Conservation (phyloP, 1,140 invertebrate species). For the Drosophila kohkoa region DNA sequence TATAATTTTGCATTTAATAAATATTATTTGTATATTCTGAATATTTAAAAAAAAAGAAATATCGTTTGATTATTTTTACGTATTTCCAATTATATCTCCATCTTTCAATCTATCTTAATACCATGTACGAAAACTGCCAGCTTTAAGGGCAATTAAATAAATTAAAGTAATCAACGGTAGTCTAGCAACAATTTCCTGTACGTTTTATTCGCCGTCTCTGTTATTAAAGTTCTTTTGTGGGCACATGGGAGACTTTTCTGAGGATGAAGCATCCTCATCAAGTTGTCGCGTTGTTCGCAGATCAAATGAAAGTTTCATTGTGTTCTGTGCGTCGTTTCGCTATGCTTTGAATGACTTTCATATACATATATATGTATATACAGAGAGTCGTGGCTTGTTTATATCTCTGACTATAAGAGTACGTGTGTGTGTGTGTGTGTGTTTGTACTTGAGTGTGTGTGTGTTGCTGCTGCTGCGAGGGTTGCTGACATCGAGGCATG, state of each 20-base stretch:
- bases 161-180: conserved; percentile 7
- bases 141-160: conserved; percentile 8
- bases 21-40: too few species aligned
- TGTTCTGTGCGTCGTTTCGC: conserved; percentile 54
- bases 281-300: conserved; percentile 68
- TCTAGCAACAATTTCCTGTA: conserved; percentile 19
- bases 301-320: conserved; percentile 84
- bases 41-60: too few species aligned
- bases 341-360: conserved; percentile 40
- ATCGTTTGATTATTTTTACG: not conserved
- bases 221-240: conserved; percentile 23
- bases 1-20: too few species aligned
- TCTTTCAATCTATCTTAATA: too few species aligned
- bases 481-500: conserved; percentile 45
- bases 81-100: not conserved
- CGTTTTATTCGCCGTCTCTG: conserved; percentile 3
- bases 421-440: not conserved
- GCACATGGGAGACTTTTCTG: conserved; percentile 13
- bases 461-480: conserved; percentile 13
- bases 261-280: conserved; percentile 55
- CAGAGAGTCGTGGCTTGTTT: conserved; percentile 4
- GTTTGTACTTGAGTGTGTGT: conserved; percentile 15
- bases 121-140: too few species aligned
- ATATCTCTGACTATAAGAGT: conserved; percentile 8
- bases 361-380: conserved; percentile 13